Evolutionary conservation across 2,113 vertebrate species (phyloP).

Genomic region (Halcyon senegalensis): DNA sequence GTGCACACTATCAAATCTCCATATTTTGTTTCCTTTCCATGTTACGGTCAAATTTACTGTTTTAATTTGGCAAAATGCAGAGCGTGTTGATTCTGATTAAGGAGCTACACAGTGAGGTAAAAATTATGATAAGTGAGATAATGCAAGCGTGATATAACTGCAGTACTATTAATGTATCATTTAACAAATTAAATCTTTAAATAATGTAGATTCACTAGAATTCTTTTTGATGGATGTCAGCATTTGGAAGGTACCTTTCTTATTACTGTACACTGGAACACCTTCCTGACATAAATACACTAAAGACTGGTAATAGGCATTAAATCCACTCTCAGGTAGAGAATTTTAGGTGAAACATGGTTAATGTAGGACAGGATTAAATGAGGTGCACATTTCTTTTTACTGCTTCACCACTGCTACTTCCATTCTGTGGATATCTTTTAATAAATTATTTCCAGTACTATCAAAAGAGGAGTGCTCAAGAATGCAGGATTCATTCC

Average conservation of each 20-base stretch:
- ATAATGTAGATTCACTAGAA: neutral
- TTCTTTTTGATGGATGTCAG: neutral
- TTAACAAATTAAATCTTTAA: conserved; percentile 5
- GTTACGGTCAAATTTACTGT: neutral
- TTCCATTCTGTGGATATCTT: neutral
- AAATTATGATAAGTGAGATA: neutral
- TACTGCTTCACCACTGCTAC: neutral
- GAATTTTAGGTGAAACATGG: neutral
- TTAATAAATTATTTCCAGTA: neutral
- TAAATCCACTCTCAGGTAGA: neutral
- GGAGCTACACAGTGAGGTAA: neutral
- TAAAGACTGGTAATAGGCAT: neutral
- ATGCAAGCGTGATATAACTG: neutral
- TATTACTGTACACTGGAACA: neutral
- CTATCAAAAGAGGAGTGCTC: neutral
- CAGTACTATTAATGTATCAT: neutral
- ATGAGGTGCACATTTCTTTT: neutral
- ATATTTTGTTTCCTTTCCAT: neutral
- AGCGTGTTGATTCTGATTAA: neutral
- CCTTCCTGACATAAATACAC: neutral
- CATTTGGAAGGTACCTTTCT: neutral
- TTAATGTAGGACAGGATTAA: neutral
- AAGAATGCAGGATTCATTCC: neutral
- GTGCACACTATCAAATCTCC: neutral
- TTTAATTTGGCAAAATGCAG: neutral